Percentiles rank a stretch among this genome's conserved stretches.
These are phyloP conservation scores for Epinephelus malabaricus DNA, from an alignment of 2,797 vertebrate genomes.

Conservation along the genomic window DNA sequence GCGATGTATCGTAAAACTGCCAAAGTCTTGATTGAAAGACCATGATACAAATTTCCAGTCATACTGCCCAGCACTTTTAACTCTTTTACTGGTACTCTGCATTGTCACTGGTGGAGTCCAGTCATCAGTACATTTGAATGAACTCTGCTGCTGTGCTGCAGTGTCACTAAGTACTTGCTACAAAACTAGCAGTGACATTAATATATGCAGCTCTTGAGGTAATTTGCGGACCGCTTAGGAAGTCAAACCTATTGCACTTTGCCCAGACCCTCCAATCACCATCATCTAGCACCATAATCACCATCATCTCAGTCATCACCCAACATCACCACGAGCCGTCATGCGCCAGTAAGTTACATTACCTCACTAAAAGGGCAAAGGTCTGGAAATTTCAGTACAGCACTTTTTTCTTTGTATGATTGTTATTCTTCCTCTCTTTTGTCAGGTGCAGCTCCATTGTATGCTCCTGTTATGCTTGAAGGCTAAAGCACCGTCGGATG, in stretches of 20 bases:
- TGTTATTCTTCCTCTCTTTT: conserved; percentile 63
- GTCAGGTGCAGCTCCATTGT: conserved; percentile 63
- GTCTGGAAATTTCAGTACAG: conserved; percentile 46
- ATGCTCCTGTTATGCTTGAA: conserved; percentile 64
- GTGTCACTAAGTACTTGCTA: background rate
- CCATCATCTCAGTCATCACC: background rate
- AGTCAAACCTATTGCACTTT: conserved; percentile 1
- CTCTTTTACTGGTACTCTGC: background rate
- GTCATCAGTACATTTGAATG: background rate
- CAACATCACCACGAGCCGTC: conserved; percentile 13
- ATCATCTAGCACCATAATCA: conserved; percentile 16
- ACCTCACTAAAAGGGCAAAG: conserved; percentile 31
- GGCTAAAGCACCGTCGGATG: conserved; percentile 60
- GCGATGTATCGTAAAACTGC: accelerated
- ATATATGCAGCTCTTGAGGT: background rate
- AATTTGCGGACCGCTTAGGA: background rate
- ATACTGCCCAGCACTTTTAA: background rate
- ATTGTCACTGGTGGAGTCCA: background rate
- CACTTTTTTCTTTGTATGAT: conserved; percentile 60
- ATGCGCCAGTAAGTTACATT: conserved; percentile 52
- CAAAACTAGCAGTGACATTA: background rate
- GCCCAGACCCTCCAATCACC: conserved; percentile 11
- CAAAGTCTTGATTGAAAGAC: too few relatives aligned
- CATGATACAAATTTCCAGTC: too few relatives aligned
- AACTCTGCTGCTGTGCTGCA: background rate